phyloP scores from a whole-genome alignment of 2,888 invertebrate species.

The Venustoraphidia nigricollis region DNA sequence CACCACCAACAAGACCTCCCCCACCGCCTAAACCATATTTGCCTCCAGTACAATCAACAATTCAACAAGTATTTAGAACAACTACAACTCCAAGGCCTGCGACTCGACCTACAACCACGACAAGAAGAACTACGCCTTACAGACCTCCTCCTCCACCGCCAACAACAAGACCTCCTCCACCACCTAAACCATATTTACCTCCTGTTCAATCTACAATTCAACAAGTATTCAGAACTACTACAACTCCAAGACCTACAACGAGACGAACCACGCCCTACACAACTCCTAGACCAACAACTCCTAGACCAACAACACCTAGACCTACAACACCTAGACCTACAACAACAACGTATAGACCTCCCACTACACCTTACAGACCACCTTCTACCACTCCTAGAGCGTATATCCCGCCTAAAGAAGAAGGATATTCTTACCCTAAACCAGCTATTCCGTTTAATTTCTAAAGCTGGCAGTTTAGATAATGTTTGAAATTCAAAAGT shows the following conservation, averaged over 20 bases:
- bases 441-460: constrained; percentile 5
- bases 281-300: constrained; percentile 2
- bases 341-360: neutral
- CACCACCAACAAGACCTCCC: neutral
- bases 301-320: neutral
- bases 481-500: too few relatives aligned
- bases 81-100: too few relatives aligned
- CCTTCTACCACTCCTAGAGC: too few relatives aligned
- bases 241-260: neutral
- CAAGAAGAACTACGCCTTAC: too few relatives aligned
- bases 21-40: neutral
- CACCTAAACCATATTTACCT: neutral
- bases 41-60: neutral
- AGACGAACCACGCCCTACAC: neutral
- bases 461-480: neutral
- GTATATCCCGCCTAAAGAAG: neutral
- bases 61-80: neutral
- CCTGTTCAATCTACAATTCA: neutral
- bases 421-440: constrained; percentile 2
- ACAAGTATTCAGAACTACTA: neutral
- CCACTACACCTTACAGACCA: neutral
- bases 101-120: too few relatives aligned
- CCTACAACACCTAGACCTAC: constrained; percentile 2
- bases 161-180: neutral
- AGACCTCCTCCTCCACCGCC: constrained; percentile 1